phyloP scores from a whole-genome alignment of 2,888 invertebrate species.

The Crossocerus cetratus region DNA sequence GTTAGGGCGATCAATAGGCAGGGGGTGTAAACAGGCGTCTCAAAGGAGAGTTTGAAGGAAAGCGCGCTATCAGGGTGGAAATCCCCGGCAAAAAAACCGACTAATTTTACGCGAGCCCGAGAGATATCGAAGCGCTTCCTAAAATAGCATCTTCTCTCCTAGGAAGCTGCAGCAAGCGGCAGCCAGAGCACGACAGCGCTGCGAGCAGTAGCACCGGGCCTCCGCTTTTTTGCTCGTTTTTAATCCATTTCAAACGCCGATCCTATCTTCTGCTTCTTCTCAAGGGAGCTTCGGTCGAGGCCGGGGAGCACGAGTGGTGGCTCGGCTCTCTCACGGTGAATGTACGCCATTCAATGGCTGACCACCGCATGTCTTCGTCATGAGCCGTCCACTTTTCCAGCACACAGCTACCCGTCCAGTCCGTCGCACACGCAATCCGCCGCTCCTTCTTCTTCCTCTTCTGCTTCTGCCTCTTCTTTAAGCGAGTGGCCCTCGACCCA shows the following conservation, averaged over 20 bases:
- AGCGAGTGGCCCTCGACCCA: neutral
- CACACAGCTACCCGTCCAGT: constrained; percentile 5
- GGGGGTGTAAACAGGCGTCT: too few species aligned
- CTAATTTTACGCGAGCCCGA: constrained; percentile 30
- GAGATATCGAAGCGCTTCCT: constrained; percentile 31
- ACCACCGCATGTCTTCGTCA: constrained; percentile 18
- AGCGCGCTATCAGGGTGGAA: constrained; percentile 8
- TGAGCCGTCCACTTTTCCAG: constrained; percentile 1
- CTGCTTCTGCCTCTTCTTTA: neutral
- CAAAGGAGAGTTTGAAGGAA: neutral
- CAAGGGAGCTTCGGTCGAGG: constrained; percentile 28
- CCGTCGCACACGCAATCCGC: constrained; percentile 10
- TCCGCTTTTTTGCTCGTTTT: constrained; percentile 44
- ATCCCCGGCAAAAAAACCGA: constrained; percentile 16
- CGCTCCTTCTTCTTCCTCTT: neutral
- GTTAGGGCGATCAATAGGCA: too few species aligned
- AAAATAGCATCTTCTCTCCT: constrained; percentile 30
- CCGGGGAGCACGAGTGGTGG: constrained; percentile 10
- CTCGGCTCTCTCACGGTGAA: constrained; percentile 40
- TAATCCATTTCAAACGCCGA: constrained; percentile 55
- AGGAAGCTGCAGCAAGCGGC: neutral
- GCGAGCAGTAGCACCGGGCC: neutral
- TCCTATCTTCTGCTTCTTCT: constrained; percentile 53
- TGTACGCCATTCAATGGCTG: constrained; percentile 47
- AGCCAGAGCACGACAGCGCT: constrained; percentile 5